Conservation (phyloP, 2,888 invertebrate genomes). For the Parnassius orleans region DNA sequence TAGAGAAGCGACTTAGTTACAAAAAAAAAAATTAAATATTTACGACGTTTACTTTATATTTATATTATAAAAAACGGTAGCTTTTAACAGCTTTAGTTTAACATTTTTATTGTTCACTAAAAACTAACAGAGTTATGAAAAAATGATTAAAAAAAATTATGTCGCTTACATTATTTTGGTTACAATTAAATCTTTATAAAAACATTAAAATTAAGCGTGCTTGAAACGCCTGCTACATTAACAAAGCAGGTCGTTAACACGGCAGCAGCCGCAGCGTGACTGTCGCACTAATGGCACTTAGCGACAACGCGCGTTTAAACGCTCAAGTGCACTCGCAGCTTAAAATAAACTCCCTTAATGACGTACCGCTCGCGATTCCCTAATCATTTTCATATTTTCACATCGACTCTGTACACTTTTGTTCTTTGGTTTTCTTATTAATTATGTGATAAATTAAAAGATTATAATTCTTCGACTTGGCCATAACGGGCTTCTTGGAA, state of each 20-base stretch:
- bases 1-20: too few species aligned
- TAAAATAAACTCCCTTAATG: slow-evolving; percentile 33
- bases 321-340: slow-evolving; percentile 18
- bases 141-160: background rate
- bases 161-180: background rate
- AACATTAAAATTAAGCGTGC: slow-evolving; percentile 13
- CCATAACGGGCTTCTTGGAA: too few species aligned
- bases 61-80: too few species aligned
- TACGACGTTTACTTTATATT: too few species aligned
- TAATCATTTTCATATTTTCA: slow-evolving; percentile 4
- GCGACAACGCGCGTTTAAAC: slow-evolving; percentile 44
- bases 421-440: too few species aligned
- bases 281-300: slow-evolving; percentile 50
- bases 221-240: slow-evolving; percentile 12
- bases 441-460: too few species aligned
- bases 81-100: too few species aligned
- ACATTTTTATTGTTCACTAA: too few species aligned
- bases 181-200: slow-evolving; percentile 8
- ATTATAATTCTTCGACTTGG: too few species aligned
- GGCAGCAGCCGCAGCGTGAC: slow-evolving; percentile 14
- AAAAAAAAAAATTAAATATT: too few species aligned
- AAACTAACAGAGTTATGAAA: background rate
- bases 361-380: background rate
- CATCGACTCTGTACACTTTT: background rate
- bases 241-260: slow-evolving; percentile 21